Evolutionary conservation across 2,113 vertebrate genomes (phyloP).

Genomic region (Uropsilus gracilis): DNA sequence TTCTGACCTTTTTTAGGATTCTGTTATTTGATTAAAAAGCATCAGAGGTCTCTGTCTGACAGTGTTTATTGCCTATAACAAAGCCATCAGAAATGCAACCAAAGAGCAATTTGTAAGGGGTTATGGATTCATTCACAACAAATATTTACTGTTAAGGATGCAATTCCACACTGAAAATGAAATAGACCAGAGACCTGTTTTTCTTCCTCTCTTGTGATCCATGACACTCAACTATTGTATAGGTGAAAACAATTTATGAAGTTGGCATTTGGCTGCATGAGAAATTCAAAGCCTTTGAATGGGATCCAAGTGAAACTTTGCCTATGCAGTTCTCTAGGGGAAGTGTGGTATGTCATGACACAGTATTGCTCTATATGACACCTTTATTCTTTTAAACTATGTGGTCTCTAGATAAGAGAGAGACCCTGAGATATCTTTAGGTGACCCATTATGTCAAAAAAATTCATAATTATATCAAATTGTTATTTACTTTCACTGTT

Average conservation of each 20-base stretch:
- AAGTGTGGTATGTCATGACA: background rate
- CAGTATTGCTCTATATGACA: background rate
- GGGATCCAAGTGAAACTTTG: slow-evolving; percentile 30
- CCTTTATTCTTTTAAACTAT: background rate
- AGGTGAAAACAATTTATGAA: slow-evolving; percentile 57
- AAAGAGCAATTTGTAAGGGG: slow-evolving; percentile 63
- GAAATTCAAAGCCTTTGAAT: slow-evolving; percentile 13
- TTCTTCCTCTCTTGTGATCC: background rate
- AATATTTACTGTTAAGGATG: slow-evolving; percentile 57
- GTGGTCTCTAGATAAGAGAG: background rate
- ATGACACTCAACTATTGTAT: background rate
- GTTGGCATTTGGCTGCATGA: slow-evolving; percentile 4
- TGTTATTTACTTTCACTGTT: background rate
- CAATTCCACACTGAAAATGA: slow-evolving; percentile 47
- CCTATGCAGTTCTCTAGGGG: background rate
- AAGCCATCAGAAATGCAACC: slow-evolving; percentile 61
- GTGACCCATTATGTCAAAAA: background rate
- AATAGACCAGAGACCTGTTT: slow-evolving; percentile 40
- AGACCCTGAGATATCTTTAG: background rate
- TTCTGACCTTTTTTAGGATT: slow-evolving; percentile 79
- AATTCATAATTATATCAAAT: background rate
- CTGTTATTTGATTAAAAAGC: slow-evolving; percentile 66
- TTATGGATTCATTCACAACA: slow-evolving; percentile 58
- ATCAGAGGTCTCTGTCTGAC: slow-evolving; percentile 56
- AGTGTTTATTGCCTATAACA: slow-evolving; percentile 45